These are phyloP conservation scores for Acleris holmiana DNA, from an alignment of 2,888 invertebrate genomes.

Conservation along the genomic window DNA sequence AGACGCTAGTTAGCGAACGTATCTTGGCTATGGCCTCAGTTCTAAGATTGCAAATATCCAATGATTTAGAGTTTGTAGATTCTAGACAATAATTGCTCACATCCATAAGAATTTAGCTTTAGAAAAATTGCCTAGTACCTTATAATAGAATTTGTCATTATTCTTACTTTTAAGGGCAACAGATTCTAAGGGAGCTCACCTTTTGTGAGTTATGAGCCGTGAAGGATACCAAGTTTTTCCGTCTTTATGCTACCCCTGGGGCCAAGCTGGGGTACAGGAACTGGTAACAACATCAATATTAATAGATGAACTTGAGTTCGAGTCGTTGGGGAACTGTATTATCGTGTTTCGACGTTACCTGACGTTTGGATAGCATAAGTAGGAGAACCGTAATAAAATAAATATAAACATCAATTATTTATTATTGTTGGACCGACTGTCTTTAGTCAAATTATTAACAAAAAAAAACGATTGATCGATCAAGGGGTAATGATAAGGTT, in stretches of 20 bases:
- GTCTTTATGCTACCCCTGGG: conserved; percentile 46
- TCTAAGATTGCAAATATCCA: no score
- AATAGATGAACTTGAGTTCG: conserved; percentile 49
- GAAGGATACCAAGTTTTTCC: conserved; percentile 47
- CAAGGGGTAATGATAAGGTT: no score
- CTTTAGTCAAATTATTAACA: no score
- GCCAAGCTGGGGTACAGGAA: conserved; percentile 43
- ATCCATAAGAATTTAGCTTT: no score
- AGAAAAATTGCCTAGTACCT: background rate
- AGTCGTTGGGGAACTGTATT: conserved; percentile 41
- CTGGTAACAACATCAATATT: conserved; percentile 52
- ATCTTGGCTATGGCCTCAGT: no score
- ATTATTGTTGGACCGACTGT: no score
- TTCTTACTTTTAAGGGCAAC: conserved; percentile 20
- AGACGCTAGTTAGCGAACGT: no score
- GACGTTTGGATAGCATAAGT: conserved; percentile 31
- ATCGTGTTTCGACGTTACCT: conserved; percentile 44
- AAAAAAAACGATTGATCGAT: no score
- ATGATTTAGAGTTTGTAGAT: no score
- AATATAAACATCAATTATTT: no score
- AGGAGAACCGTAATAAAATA: background rate
- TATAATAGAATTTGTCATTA: conserved; percentile 5
- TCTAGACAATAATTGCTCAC: no score
- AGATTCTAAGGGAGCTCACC: conserved; percentile 24
- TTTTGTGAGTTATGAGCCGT: conserved; percentile 46